Base-by-base conservation (phyloP, 2,113 vertebrate species). In the Hemibagrus wyckioides region DNA sequence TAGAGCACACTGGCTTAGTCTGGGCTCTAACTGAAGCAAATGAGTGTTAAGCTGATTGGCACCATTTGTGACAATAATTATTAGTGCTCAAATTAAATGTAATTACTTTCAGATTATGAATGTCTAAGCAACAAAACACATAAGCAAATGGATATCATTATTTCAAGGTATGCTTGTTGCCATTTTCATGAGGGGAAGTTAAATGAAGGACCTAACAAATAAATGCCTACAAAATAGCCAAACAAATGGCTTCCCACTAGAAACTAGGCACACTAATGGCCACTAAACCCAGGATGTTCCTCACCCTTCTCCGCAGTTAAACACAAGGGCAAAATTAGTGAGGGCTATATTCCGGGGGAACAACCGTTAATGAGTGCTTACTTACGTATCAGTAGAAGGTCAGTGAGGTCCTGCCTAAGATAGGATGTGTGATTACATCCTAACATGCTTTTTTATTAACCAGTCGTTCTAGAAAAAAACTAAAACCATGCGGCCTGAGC, bases 251-350 rank as follows among this genome's bases (percentile, higher is more conserved):
- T 91, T 89, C 92, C 90, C 44, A 92, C 93, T 94, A 94, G 91
- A 90, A 93, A 85, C 91, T 82, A 81, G 87, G 86, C 67, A 88
- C 93, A 93, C 93, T 94, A 94, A 94, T 93, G 92, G 92, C 94
- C 94, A 93, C 92, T 95, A 94, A 95, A 95, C 85, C 90, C 92
- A 93, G 90, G 91, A 95, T 93, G 93, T 92, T 92, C 90, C 86
- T 93, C 94, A 92, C 92, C 90, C 90, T 87, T 89, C 90, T 93
- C 88, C 83, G 89, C 89, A 92, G 91, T 93, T 91, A 93, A 93
- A 93, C 92, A 93, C 94, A 88, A 39, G 52, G 89, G 91, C 89
- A 65, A 95, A 95, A 93, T 94, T 93, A 94, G 92, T 87, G 87
- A 91, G 92, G 85, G 93, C 93, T 83, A 89, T 89, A 92, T 94